Percentiles rank a stretch among this genome's conserved stretches.
These are phyloP conservation scores for Rhinatrema bivittatum DNA, from an alignment of 2,797 vertebrate species.

Conservation along the genomic window DNA sequence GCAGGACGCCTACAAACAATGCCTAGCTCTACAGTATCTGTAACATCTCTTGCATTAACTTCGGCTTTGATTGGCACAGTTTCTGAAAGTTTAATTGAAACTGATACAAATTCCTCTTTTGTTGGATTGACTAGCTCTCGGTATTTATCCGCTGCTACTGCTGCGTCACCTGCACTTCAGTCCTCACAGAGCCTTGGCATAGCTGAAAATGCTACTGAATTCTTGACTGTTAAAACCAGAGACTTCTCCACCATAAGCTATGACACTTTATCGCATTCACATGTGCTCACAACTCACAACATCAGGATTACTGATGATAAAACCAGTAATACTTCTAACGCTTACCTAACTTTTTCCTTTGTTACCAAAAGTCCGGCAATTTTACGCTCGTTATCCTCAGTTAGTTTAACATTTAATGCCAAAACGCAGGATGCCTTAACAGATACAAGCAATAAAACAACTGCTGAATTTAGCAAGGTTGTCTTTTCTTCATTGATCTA, in stretches of 20 bases:
- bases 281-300: neutral
- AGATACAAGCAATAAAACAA: slow-evolving; percentile 3
- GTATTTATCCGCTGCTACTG: neutral
- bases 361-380: neutral
- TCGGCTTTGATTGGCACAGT: too few relatives aligned
- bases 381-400: neutral
- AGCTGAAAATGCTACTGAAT: neutral
- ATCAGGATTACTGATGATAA: neutral
- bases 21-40: too few relatives aligned
- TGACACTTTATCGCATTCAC: slow-evolving; percentile 4
- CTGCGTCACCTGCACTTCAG: neutral
- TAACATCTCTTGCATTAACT: too few relatives aligned
- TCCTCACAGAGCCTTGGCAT: neutral
- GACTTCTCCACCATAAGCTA: neutral
- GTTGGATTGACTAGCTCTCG: slow-evolving; percentile 6
- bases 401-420: neutral
- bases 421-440: slow-evolving; percentile 12
- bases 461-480: neutral
- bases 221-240: neutral
- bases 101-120: neutral
- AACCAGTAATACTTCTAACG: neutral
- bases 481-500: neutral
- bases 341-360: neutral
- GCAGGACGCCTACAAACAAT: too few relatives aligned
- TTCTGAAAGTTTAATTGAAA: slow-evolving; percentile 9